phyloP scores from a whole-genome alignment of 1,140 invertebrate species.

The Rhynchophorus ferrugineus region DNA sequence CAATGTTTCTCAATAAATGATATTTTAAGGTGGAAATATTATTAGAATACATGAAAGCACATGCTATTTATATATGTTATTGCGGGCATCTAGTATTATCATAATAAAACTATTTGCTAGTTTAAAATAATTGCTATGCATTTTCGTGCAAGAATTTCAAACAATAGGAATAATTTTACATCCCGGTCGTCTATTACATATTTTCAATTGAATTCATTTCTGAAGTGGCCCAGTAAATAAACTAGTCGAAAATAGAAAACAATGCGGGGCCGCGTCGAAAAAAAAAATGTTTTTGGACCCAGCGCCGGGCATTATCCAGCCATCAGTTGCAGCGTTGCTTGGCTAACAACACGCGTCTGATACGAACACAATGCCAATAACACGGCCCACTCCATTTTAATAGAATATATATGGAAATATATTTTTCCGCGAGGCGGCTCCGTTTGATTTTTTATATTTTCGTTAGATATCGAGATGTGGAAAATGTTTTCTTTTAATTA shows the following conservation, averaged over 20 bases:
- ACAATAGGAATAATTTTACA: no score
- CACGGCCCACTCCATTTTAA: slow-evolving; percentile 25
- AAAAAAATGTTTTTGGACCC: slow-evolving; percentile 26
- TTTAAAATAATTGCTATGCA: no score
- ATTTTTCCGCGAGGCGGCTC: neutral
- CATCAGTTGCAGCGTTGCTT: slow-evolving; percentile 31
- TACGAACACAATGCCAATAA: slow-evolving; percentile 34
- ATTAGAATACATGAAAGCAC: no score
- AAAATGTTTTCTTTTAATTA: slow-evolving; percentile 1
- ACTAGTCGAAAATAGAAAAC: slow-evolving; percentile 27
- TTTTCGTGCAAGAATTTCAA: no score
- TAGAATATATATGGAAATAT: slow-evolving; percentile 29
- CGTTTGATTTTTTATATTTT: neutral
- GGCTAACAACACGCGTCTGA: slow-evolving; percentile 22
- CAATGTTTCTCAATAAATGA: no score
- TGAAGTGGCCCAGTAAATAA: slow-evolving; percentile 20
- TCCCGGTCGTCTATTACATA: slow-evolving; percentile 7
- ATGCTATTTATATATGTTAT: no score
- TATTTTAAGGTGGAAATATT: no score
- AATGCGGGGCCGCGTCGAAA: slow-evolving; percentile 27
- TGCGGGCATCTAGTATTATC: no score
- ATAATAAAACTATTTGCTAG: no score
- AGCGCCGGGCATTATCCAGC: slow-evolving; percentile 29
- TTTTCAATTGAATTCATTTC: slow-evolving; percentile 17
- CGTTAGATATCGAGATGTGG: neutral